Evolutionary conservation across 64 coral and sea anemone species (phyloP), one percentile per base, ranked within the genome.

Genomic region (Cladopsammia gracilis): DNA sequence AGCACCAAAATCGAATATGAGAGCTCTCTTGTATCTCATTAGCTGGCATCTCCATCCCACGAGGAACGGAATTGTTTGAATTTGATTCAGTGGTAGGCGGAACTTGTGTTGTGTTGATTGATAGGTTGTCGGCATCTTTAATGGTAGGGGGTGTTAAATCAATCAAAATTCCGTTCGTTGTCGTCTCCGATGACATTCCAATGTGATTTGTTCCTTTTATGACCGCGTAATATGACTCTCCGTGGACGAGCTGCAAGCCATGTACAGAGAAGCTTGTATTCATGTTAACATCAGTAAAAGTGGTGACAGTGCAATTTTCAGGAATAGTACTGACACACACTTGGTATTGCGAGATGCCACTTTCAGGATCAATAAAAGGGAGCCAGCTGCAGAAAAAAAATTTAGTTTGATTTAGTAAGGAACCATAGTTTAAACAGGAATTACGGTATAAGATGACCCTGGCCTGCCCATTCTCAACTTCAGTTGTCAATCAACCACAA

Each of bases 1-100:
- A 91, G 64, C 96, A 98, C n/a, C 59, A 85, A 43, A 98, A 94
- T n/a, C 76, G 25, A 70, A 96, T 25, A 20, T 75, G 81, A 46
- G 48, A 3, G 8, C 56, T 88, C 15, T 8, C 43, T 24, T 53
- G 26, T 7, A 42, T 50, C 13, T 10, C 23, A 70, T 62, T 48
- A 18, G 25, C 6, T 75, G 79, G 16, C 42, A 34, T 8, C 24
- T 20, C 22, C 5, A 24, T 48, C n/a, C 44, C 61, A 54, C 48
- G 61, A 24, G 22, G 19, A 89, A 86, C 65, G 15, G 54, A 67
- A 77, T 46, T 54, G 78, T 48, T 77, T 47, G 60, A 25, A 24
- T 48, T 88, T 26, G 16, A 10, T 72, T 49, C 44, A 25, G 54
- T 66, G 42, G 46, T 10, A 80, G 23, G 64, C 24, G 68, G 58